Evolutionary conservation across 2,888 invertebrate genomes (phyloP), one percentile per base, ranked within the genome.

Genomic region (Polymixis flavicincta): DNA sequence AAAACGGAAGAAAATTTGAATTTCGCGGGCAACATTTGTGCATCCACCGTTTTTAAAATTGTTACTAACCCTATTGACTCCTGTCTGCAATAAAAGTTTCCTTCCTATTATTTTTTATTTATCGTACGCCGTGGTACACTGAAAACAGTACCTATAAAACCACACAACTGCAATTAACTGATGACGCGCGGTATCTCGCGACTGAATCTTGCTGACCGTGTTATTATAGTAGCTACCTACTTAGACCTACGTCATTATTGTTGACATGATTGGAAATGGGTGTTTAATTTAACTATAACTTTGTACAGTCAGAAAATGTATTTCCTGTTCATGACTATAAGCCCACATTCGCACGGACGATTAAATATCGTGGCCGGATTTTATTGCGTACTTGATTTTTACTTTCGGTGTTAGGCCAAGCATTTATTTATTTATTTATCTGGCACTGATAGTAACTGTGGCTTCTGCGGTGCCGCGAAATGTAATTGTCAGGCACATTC

Each of bases 171-270:
- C 50, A 74, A 79, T 83, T 72, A 78, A 22, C 25, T 28, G 54
- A 74, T 78, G 82, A 82, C 83, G 82, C 13, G 48, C 13, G 2
- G 19, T 71, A 64, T 52, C 63, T 57, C 13, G 64, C 52, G 25
- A 37, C 14, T 57, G 52, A 48, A 71, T 52, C 54, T 67, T 2
- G 45, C 50, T 64, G n/a, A 48, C 57, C 59, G 37, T 73, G n/a
- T 73, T 48, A 66, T 55, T 69, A 63, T 5, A 13, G 22, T 25
- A 48, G 1, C 6, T 14, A 19, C 13, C 2, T 14, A 50, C n/a
- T 17, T 1, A 5, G 5, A 14, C 0, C 57, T 59, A 69, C 69
- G 78, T 74, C 71, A 78, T 13, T 0, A 17, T 17, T 79, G 55
- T 80, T 70, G 60, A 67, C 32, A 60, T 55, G 60, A 42, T 48